A percentile compares a stretch with the other conserved stretches of the same genome.
These are phyloP conservation scores for Nomia melanderi DNA, from an alignment of 1,140 invertebrate genomes.

Conservation along the genomic window DNA sequence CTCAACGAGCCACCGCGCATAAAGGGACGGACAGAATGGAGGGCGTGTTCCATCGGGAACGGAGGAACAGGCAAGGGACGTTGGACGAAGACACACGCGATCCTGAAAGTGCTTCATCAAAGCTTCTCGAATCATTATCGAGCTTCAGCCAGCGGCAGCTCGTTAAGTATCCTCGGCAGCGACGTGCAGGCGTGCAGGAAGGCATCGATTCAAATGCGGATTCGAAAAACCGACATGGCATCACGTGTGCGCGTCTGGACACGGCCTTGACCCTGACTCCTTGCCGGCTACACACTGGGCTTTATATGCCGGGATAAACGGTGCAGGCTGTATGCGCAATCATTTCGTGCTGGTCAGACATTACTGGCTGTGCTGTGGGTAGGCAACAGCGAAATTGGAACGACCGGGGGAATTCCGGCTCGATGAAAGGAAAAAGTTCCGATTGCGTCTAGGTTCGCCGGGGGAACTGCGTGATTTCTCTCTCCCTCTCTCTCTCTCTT, in stretches of 20 bases:
- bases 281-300: conserved; percentile 19
- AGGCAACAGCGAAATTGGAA: background rate
- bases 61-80: background rate
- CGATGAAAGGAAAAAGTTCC: too few relatives aligned
- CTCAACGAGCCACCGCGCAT: too few relatives aligned
- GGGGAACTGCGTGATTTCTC: too few relatives aligned
- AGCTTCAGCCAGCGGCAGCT: conserved; percentile 19
- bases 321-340: conserved; percentile 28
- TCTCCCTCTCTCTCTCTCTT: too few relatives aligned
- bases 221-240: conserved; percentile 33
- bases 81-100: background rate
- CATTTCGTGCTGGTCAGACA: conserved; percentile 25
- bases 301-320: conserved; percentile 37
- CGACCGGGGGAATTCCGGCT: background rate
- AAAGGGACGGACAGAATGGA: too few relatives aligned
- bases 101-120: background rate
- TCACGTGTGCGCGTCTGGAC: conserved; percentile 29
- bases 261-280: conserved; percentile 38
- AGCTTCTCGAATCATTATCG: conserved; percentile 21
- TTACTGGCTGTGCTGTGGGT: background rate
- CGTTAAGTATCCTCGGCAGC: conserved; percentile 23
- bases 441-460: too few relatives aligned
- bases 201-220: conserved; percentile 45
- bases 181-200: conserved; percentile 11
- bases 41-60: too few relatives aligned